Conservation (phyloP, 2,888 invertebrate species). For the Adela reaumurella region DNA sequence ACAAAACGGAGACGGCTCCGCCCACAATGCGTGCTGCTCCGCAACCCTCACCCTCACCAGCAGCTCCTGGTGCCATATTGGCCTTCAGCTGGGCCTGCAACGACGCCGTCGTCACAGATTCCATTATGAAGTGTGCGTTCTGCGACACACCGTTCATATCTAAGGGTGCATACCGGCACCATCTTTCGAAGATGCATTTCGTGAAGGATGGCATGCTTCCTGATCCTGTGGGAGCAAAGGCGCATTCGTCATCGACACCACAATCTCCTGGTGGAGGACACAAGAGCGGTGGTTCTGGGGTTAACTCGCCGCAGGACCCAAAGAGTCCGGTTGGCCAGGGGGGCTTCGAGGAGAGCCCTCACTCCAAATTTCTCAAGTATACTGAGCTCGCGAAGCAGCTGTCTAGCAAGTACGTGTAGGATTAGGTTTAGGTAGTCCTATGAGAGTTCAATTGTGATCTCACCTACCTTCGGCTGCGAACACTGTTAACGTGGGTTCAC, state of each 20-base stretch:
- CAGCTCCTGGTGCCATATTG: conserved; percentile 77
- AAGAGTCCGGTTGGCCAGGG: conserved; percentile 55
- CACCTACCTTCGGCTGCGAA: background rate
- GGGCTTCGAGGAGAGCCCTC: conserved; percentile 84
- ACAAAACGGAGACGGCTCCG: conserved; percentile 84
- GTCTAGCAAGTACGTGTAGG: conserved; percentile 93
- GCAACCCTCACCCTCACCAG: conserved; percentile 53
- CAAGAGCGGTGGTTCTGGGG: conserved; percentile 38
- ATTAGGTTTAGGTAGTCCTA: background rate
- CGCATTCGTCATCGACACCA: conserved; percentile 34
- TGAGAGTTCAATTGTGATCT: background rate
- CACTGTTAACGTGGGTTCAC: background rate
- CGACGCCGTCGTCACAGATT: conserved; percentile 84
- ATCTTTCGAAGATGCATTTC: conserved; percentile 93
- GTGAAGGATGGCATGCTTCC: conserved; percentile 87
- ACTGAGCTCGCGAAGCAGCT: conserved; percentile 97
- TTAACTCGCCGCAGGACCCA: conserved; percentile 52
- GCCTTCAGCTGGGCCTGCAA: conserved; percentile 95
- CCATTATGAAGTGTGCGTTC: conserved; percentile 91
- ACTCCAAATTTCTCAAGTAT: conserved; percentile 97
- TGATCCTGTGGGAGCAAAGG: conserved; percentile 66
- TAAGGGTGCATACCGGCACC: conserved; percentile 95
- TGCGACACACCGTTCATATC: conserved; percentile 96
- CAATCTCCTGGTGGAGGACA: conserved; percentile 41
- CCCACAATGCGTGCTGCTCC: conserved; percentile 43